These are phyloP conservation scores for Redunca redunca DNA, from an alignment of 2,113 vertebrate genomes.

Conservation along the genomic window DNA sequence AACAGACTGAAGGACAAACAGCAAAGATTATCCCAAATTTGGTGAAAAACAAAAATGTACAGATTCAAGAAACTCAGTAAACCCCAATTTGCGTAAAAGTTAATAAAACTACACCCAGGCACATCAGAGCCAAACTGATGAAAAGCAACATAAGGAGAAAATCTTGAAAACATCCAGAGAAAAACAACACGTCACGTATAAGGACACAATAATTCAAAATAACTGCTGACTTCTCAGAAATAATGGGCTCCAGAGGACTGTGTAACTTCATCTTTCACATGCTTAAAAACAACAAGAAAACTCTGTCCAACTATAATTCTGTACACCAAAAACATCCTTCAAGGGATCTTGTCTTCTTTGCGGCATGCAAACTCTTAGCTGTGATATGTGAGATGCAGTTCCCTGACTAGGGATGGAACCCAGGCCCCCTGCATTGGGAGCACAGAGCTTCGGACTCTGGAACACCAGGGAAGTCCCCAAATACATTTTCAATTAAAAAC, in stretches of 20 bases:
- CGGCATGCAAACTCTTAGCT: accelerated
- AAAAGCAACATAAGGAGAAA: not conserved
- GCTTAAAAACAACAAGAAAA: not conserved
- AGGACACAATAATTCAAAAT: not conserved
- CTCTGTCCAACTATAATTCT: not conserved
- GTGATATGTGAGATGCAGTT: not conserved
- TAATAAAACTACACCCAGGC: not conserved
- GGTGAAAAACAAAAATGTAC: not conserved
- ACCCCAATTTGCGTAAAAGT: not conserved
- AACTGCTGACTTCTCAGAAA: not conserved
- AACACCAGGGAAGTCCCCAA: not conserved
- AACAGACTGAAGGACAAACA: not conserved
- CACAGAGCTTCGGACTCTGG: not conserved
- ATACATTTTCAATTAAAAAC: not conserved
- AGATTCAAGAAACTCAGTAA: not conserved
- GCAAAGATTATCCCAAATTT: not conserved
- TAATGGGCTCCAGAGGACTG: not conserved
- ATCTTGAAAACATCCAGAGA: not conserved
- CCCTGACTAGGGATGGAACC: not conserved
- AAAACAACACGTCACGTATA: not conserved
- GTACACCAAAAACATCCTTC: not conserved
- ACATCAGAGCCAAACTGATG: not conserved
- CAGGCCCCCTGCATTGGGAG: not conserved
- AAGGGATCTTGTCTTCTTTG: not conserved
- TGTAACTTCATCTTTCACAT: not conserved